These are phyloP conservation scores for Cheilosia urbana DNA, from an alignment of 2,888 invertebrate genomes.

Conservation along the genomic window DNA sequence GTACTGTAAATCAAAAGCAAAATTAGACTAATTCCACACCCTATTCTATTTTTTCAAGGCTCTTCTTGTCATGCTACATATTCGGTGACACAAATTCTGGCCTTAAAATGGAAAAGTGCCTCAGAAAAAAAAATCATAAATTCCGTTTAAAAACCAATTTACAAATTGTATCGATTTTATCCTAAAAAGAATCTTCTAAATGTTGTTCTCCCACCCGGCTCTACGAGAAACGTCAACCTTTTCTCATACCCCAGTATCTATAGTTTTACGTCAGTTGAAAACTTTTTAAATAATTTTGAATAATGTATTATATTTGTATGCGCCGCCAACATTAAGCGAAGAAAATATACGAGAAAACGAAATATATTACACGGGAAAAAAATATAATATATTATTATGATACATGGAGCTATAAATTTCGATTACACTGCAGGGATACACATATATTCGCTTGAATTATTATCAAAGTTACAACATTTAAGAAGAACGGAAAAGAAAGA, in stretches of 20 bases:
- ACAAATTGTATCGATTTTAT: neutral
- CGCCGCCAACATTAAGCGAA: constrained; percentile 50
- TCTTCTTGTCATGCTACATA: too few relatives aligned
- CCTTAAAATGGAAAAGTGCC: too few relatives aligned
- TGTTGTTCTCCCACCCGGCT: neutral
- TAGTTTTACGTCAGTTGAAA: constrained; percentile 54
- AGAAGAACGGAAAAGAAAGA: constrained; percentile 56
- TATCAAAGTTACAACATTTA: constrained; percentile 75
- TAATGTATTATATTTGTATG: constrained; percentile 65
- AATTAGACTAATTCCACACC: too few relatives aligned
- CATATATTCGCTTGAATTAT: constrained; percentile 64
- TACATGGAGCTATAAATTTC: constrained; percentile 74
- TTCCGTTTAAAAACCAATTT: too few relatives aligned
- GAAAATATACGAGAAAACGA: constrained; percentile 23
- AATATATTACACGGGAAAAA: constrained; percentile 44
- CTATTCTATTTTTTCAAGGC: too few relatives aligned
- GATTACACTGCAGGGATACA: constrained; percentile 65
- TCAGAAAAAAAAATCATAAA: too few relatives aligned
- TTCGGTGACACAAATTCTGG: too few relatives aligned
- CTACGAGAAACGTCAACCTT: constrained; percentile 33
- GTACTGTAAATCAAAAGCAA: too few relatives aligned
- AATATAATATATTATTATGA: constrained; percentile 68
- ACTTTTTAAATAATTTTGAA: constrained; percentile 73
- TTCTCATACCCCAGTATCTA: constrained; percentile 1
- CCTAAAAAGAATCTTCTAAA: neutral